Conservation (phyloP, 2,888 invertebrate genomes). For the Agrotis puta region DNA sequence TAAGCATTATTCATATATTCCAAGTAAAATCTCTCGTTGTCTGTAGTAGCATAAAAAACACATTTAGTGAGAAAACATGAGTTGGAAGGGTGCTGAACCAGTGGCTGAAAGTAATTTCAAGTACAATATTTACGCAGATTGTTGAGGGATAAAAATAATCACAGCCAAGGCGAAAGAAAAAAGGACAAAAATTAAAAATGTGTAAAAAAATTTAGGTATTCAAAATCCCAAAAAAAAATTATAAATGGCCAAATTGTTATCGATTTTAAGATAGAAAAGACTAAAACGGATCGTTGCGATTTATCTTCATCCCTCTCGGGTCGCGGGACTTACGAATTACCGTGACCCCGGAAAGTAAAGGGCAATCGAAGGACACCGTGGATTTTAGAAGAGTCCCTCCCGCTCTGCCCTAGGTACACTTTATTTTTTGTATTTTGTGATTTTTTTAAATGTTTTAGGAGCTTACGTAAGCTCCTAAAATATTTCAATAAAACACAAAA, state of each 20-base stretch:
- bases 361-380: too few species aligned
- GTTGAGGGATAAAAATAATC: background rate
- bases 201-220: background rate
- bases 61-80: constrained; percentile 39
- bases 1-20: background rate
- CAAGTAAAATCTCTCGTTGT: background rate
- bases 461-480: too few species aligned
- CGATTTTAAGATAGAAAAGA: constrained; percentile 3
- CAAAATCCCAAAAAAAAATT: background rate
- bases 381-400: too few species aligned
- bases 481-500: background rate
- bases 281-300: constrained; percentile 9
- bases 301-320: background rate
- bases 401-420: too few species aligned
- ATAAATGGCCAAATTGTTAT: background rate
- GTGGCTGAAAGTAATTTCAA: background rate
- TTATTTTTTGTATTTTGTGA: too few species aligned
- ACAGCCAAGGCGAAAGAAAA: background rate
- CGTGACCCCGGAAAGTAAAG: too few species aligned
- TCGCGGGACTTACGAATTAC: too few species aligned
- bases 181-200: background rate
- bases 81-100: constrained; percentile 22
- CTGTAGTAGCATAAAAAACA: background rate
- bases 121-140: constrained; percentile 28
- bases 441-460: too few species aligned